Base-by-base conservation (phyloP, 1,140 invertebrate genomes). In the Epicauta chinensis region DNA sequence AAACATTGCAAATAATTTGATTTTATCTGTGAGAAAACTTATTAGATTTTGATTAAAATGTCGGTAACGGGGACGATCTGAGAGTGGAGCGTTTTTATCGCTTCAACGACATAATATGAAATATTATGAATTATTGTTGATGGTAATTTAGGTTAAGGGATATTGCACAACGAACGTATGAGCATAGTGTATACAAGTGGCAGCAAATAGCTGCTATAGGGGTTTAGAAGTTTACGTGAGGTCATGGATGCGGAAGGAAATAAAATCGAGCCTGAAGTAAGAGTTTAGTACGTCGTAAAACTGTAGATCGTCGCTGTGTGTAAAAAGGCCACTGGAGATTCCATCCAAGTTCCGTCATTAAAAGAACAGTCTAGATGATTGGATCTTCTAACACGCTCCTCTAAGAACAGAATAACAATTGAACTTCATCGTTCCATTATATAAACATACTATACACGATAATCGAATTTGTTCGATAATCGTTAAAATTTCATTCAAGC, bases 331-430 rank as follows among this genome's bases (percentile, higher is more conserved):
- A 57, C 55, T 53, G 51, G 51, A 57, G 51, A 57, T 57, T 58
- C 55, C 51, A 49, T 51, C 46, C 54, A 43, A 56, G 51, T 51
- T 49, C 46, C 41, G 53, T 55, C 60, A 59, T 62, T 62, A 62
- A 59, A 55, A 57, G 57, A 59, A 55, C 53, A 61, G 55, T 52
- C 42, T 38, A 51, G 49, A 57, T 58, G 60, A 62, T 59, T 62
- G 57, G 60, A 62, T 62, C 57, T 51, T 52, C 36, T 35, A 39
- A 53, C 41, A 49, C 42, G 43, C 10, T n/a, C 10, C 10, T 34
- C 12, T 11, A 55, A 56, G 30, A 29, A 31, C 51, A 40, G 59
- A 60, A 61, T 61, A 61, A 61, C 59, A 61, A 61, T 58, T 50
- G 56, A 60, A 61, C 52, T 61, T 56, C 55, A 60, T 58, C 56